Evolutionary conservation across 2,888 invertebrate species (phyloP), one percentile per base, ranked within the genome.

Genomic region (Diplazon laetatorius): DNA sequence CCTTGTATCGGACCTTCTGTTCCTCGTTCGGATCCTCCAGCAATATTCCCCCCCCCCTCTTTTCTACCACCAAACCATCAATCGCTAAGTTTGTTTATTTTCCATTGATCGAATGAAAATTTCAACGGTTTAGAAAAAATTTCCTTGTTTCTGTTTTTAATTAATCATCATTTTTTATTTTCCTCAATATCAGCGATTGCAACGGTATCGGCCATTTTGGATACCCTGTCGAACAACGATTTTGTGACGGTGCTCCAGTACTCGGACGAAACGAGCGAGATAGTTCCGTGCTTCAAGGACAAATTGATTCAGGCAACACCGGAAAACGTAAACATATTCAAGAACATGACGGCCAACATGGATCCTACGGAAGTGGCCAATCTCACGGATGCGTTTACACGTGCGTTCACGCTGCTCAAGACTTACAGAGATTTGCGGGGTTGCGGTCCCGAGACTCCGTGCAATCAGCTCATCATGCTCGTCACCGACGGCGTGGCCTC

Each of bases 161-260:
- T 42, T 25, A 57, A 18, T 35, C 16, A 9, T 52, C 37, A 44
- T 48, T 44, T 52, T 48, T 48, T 35, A 37, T 42, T 76, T 42
- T 37, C 52, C 10, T 44, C 60, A 18, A 1, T 44, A 4, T 0
- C 70, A 90, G 90, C 90, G 6, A 89, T 85, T 22, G 82, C 89
- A 37, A 99, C 99, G 0, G 95, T 99, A 20, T 93, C 94, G 75
- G 95, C 96, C 46, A 95, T 99, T 76, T 91, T 99, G 85, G 97
- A 98, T 80, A 99, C 99, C 0, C 94, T 99, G 60, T 98, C 98
- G 6, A 99, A 99, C 89, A 99, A 99, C 90, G 99, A 99, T 91
- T 99, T 96, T 89, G 96, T 99, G 72, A 99, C 98, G 86, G 95
- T 99, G 30, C 95, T 97, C 85, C 94, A 95, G 88, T 96, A 95